These are phyloP conservation scores for Kradibia gibbosae DNA, from an alignment of 1,140 invertebrate species.

Conservation along the genomic window DNA sequence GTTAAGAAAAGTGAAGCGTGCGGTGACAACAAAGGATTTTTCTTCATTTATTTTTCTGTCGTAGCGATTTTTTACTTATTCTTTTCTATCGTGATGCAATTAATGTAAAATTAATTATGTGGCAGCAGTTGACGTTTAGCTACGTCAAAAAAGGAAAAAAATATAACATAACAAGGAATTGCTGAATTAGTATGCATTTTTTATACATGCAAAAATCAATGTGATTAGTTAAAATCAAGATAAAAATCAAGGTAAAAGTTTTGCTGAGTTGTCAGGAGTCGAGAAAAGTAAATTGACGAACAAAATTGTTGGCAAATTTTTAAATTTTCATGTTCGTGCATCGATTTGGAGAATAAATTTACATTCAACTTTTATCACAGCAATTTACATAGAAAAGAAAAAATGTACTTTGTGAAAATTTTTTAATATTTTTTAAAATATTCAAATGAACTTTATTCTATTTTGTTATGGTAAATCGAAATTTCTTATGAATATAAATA, in stretches of 20 bases:
- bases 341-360: neutral
- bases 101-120: slow-evolving; percentile 19
- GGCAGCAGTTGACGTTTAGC: neutral
- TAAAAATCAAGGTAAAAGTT: slow-evolving; percentile 1
- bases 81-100: neutral
- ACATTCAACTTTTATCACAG: slow-evolving; percentile 4
- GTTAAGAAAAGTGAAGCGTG: slow-evolving; percentile 22
- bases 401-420: neutral
- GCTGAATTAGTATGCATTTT: neutral
- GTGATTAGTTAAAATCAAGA: neutral
- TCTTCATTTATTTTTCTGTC: slow-evolving; percentile 13
- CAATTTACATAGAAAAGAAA: neutral
- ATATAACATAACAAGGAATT: no score
- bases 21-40: slow-evolving; percentile 7
- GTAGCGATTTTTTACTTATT: slow-evolving; percentile 9
- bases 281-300: neutral
- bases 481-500: slow-evolving; percentile 16
- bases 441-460: neutral
- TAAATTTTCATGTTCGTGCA: neutral
- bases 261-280: neutral
- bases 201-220: neutral
- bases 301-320: neutral
- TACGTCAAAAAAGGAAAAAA: neutral
- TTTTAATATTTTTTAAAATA: no score
- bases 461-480: neutral